phyloP scores from a whole-genome alignment of 2,888 invertebrate species.

The Rapana venosa region DNA sequence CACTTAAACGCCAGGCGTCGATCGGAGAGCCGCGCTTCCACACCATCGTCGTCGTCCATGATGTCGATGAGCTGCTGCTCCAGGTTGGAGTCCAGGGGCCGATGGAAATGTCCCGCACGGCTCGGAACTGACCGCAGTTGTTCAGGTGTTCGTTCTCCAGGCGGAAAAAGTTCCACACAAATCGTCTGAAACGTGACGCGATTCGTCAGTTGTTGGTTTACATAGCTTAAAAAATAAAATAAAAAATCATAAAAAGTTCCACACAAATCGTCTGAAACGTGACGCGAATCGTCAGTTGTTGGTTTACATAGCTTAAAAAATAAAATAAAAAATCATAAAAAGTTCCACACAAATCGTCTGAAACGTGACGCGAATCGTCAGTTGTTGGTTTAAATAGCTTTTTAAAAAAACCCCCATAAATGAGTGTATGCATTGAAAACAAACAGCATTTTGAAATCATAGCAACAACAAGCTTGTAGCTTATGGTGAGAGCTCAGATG shows the following conservation, averaged over 20 bases:
- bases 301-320: no score
- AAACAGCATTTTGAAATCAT: no score
- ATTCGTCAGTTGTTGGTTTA: no score
- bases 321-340: no score
- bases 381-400: no score
- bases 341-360: slow-evolving; percentile 95
- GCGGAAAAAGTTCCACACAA: slow-evolving; percentile 99
- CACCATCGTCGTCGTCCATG: slow-evolving; percentile 97
- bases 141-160: slow-evolving; percentile 99
- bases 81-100: slow-evolving; percentile 86
- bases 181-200: slow-evolving; percentile 77
- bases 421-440: no score
- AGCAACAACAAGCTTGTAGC: no score
- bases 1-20: slow-evolving; percentile 48
- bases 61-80: slow-evolving; percentile 88
- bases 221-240: no score
- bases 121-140: slow-evolving; percentile 98
- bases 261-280: slow-evolving; percentile 86
- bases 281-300: no score
- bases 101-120: slow-evolving; percentile 92
- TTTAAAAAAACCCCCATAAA: no score
- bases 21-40: slow-evolving; percentile 82
- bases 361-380: no score
- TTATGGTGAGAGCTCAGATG: no score
- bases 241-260: slow-evolving; percentile 99